phyloP scores from a whole-genome alignment of 2,888 invertebrate genomes.

The Chaitophorus viminalis region DNA sequence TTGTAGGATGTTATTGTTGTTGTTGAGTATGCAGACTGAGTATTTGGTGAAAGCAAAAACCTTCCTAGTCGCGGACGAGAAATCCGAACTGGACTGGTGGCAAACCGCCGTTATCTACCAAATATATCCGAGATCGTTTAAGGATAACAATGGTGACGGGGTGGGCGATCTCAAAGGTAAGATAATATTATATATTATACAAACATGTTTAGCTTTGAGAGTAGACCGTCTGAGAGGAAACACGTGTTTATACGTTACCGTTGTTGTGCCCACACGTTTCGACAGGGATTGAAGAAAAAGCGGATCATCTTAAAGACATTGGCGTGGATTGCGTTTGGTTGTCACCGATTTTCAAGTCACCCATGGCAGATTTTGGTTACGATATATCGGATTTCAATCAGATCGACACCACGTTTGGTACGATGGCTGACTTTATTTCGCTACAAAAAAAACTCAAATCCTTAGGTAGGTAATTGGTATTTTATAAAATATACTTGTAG shows the following conservation, averaged over 20 bases:
- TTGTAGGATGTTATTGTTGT: background rate
- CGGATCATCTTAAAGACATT: conserved; percentile 72
- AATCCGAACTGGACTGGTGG: conserved; percentile 78
- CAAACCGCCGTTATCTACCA: conserved; percentile 83
- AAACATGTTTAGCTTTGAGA: no score
- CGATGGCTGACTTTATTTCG: conserved; percentile 70
- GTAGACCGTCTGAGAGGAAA: no score
- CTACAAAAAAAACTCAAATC: conserved; percentile 68
- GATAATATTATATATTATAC: background rate
- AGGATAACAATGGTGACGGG: conserved; percentile 86
- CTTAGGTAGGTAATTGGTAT: conserved; percentile 65
- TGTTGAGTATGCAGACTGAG: background rate
- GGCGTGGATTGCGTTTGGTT: conserved; percentile 76
- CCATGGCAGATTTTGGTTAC: conserved; percentile 76
- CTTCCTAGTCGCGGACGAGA: background rate
- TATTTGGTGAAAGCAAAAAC: background rate
- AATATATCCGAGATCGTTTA: conserved; percentile 86
- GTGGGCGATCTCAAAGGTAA: conserved; percentile 84
- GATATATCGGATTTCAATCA: conserved; percentile 73
- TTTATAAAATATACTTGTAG: background rate
- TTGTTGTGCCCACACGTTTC: background rate
- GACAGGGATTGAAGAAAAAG: conserved; percentile 67
- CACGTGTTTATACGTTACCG: background rate
- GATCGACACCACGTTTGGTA: conserved; percentile 72
- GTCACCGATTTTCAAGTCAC: conserved; percentile 77